Conservation (phyloP, 2,113 vertebrate species). For the Arvicanthis niloticus region DNA sequence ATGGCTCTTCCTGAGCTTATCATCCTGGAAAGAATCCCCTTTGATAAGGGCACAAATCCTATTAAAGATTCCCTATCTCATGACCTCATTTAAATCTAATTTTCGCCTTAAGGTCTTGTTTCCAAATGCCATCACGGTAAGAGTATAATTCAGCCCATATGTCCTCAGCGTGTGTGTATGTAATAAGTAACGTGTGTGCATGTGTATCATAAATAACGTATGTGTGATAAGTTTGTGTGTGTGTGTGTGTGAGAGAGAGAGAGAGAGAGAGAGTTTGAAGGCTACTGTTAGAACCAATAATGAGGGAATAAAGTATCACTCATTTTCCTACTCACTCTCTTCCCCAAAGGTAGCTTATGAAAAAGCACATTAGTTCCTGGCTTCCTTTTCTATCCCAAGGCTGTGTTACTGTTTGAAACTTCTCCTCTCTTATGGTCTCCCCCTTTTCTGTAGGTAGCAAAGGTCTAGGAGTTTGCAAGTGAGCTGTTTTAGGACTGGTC, state of each 20-base stretch:
- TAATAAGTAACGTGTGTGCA: neutral
- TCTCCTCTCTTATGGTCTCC: neutral
- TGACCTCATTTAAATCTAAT: neutral
- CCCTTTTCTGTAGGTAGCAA: conserved; percentile 10
- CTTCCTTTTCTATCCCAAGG: conserved; percentile 5
- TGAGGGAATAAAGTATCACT: neutral
- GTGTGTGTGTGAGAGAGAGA: too few species aligned
- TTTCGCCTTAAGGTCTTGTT: neutral
- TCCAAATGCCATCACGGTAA: neutral
- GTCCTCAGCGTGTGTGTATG: neutral
- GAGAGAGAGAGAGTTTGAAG: conserved; percentile 36
- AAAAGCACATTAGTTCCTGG: neutral
- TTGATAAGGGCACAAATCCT: neutral
- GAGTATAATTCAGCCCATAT: neutral
- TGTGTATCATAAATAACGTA: neutral
- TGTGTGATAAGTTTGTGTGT: neutral
- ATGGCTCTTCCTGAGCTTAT: neutral
- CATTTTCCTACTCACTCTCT: neutral
- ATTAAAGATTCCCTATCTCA: neutral
- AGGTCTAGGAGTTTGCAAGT: conserved; percentile 27
- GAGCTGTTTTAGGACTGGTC: conserved; percentile 15
- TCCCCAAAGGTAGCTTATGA: neutral
- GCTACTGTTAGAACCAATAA: neutral
- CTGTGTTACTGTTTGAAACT: neutral
- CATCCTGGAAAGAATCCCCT: neutral